These are phyloP conservation scores for Apamea sordens DNA, from an alignment of 2,888 invertebrate genomes.

Conservation along the genomic window DNA sequence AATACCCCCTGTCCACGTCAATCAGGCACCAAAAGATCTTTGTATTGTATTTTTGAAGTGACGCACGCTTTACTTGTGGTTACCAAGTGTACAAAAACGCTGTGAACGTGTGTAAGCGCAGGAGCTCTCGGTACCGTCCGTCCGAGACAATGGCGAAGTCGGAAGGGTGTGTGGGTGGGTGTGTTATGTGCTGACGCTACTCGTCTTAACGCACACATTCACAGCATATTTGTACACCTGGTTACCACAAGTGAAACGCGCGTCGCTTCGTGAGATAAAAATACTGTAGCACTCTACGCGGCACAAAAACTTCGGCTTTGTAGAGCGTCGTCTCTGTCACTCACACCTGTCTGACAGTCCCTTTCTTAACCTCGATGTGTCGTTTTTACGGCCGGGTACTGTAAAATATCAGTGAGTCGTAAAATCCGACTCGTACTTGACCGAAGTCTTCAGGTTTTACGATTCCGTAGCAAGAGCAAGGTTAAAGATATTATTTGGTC, in stretches of 20 bases:
- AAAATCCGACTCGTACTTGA: slow-evolving; percentile 53
- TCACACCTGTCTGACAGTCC: background rate
- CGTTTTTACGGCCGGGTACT: background rate
- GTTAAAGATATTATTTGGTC: slow-evolving; percentile 78
- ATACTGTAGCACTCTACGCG: background rate
- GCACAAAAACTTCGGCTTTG: background rate
- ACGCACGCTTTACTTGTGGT: background rate
- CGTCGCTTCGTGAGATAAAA: background rate
- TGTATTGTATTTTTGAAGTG: background rate
- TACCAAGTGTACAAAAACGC: background rate
- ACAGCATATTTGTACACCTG: background rate
- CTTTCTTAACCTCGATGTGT: background rate
- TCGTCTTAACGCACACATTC: background rate
- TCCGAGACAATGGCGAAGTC: background rate
- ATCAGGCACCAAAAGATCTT: background rate
- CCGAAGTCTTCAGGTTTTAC: slow-evolving; percentile 66
- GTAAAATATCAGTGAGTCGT: background rate
- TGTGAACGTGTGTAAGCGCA: background rate
- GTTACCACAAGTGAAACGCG: background rate
- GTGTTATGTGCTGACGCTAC: background rate
- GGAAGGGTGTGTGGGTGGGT: background rate
- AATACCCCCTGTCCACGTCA: background rate
- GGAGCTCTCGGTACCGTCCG: background rate
- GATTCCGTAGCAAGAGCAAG: slow-evolving; percentile 76
- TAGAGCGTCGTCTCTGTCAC: background rate